A percentile compares a stretch with the other conserved stretches of the same genome.
Conservation (phyloP, 2,113 vertebrate genomes). For the Ictalurus furcatus region DNA sequence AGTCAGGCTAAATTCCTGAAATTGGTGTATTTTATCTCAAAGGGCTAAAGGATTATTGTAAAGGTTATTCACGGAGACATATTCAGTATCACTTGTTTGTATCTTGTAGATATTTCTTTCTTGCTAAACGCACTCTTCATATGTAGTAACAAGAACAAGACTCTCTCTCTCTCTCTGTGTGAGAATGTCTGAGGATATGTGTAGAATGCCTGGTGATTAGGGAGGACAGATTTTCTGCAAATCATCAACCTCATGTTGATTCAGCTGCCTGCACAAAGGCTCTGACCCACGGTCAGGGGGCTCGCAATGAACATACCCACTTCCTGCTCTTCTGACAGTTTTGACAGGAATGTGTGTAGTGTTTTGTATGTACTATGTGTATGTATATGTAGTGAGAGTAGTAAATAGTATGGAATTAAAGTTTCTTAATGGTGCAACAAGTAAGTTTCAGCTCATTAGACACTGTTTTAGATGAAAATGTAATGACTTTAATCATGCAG, state of each 20-base stretch:
- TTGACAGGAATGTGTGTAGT: neutral
- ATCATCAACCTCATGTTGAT: conserved; percentile 45
- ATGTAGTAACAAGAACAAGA: neutral
- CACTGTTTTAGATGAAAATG: neutral
- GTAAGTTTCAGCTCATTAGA: neutral
- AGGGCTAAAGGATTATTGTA: neutral
- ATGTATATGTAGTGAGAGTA: no score
- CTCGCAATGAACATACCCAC: neutral
- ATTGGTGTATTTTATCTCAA: neutral
- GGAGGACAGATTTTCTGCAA: conserved; percentile 42
- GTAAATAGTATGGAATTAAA: neutral
- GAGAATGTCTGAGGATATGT: conserved; percentile 27
- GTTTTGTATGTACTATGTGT: neutral
- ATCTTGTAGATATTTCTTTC: neutral
- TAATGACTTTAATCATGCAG: neutral
- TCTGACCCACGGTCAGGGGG: conserved; percentile 12
- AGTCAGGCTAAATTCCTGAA: neutral
- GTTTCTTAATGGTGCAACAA: neutral
- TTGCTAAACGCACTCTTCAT: neutral
- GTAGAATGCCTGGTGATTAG: conserved; percentile 19
- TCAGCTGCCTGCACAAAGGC: conserved; percentile 39
- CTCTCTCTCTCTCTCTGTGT: neutral
- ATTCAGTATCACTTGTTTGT: neutral
- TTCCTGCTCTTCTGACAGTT: conserved; percentile 20
- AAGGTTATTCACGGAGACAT: neutral